Conservation (phyloP, 2,113 vertebrate genomes). For the Coregonus clupeaformis region DNA sequence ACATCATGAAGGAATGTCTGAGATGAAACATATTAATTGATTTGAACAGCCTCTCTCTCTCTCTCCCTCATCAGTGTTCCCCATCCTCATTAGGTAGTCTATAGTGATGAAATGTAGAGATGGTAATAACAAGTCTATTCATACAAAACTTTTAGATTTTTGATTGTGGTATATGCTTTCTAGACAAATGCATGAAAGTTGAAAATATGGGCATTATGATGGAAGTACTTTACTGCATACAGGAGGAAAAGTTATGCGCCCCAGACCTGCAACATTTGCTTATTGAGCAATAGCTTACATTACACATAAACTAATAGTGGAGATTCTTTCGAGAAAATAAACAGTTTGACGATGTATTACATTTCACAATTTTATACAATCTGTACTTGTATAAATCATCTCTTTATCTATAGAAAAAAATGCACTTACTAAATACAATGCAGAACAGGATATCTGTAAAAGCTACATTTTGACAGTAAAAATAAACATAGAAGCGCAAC, state of each 20-base stretch:
- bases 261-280: too few relatives aligned
- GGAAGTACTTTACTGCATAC: too few relatives aligned
- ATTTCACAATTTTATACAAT: not conserved
- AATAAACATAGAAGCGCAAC: not conserved
- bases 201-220: too few relatives aligned
- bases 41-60: not conserved
- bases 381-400: not conserved
- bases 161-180: too few relatives aligned
- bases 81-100: not conserved
- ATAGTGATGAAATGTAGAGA: not conserved
- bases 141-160: not conserved
- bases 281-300: too few relatives aligned
- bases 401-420: not conserved
- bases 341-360: not conserved
- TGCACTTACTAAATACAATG: slow-evolving; percentile 26
- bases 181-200: too few relatives aligned
- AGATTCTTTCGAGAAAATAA: not conserved
- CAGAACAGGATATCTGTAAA: slow-evolving; percentile 1
- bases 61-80: not conserved
- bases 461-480: slow-evolving; percentile 17
- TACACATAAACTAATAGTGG: not conserved
- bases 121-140: not conserved
- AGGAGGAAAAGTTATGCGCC: too few relatives aligned
- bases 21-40: not conserved
- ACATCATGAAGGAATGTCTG: not conserved